Percentiles rank a stretch among this genome's conserved stretches.
Conservation (phyloP, 2,113 vertebrate species). For the Furnarius figulus region DNA sequence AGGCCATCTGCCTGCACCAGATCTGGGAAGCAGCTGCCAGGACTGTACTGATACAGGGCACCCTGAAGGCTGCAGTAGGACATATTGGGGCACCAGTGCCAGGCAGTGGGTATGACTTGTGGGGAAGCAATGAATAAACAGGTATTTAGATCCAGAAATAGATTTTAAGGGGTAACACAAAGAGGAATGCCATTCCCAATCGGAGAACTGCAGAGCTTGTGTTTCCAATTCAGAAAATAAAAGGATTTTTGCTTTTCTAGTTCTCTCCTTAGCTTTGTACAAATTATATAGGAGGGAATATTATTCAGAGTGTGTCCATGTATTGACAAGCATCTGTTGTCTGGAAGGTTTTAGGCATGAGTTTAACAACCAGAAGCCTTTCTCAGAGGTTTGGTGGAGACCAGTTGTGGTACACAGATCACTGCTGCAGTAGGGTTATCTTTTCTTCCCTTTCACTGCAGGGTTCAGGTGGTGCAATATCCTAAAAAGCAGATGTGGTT, state of each 20-base stretch:
- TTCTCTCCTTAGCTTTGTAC: background rate
- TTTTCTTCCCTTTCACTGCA: background rate
- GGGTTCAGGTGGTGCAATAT: background rate
- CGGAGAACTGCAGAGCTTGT: background rate
- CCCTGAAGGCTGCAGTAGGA: background rate
- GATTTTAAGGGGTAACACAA: background rate
- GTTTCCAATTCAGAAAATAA: background rate
- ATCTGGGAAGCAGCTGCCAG: background rate
- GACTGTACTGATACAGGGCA: background rate
- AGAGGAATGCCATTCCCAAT: background rate
- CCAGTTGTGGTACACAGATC: background rate
- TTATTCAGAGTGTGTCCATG: background rate
- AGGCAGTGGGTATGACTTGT: background rate
- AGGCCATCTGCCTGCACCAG: accelerated
- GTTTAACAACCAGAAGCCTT: background rate
- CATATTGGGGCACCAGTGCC: background rate
- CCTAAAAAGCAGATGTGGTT: background rate
- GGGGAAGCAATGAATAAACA: background rate
- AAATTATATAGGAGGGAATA: background rate
- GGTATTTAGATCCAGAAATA: background rate
- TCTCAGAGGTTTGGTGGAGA: background rate
- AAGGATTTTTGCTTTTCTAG: background rate
- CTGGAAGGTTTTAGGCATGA: background rate
- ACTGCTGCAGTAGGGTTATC: background rate
- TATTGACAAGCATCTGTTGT: background rate